Evolutionary conservation across 2,797 vertebrate species (phyloP).

Genomic region (Catamblyrhynchus diadema): DNA sequence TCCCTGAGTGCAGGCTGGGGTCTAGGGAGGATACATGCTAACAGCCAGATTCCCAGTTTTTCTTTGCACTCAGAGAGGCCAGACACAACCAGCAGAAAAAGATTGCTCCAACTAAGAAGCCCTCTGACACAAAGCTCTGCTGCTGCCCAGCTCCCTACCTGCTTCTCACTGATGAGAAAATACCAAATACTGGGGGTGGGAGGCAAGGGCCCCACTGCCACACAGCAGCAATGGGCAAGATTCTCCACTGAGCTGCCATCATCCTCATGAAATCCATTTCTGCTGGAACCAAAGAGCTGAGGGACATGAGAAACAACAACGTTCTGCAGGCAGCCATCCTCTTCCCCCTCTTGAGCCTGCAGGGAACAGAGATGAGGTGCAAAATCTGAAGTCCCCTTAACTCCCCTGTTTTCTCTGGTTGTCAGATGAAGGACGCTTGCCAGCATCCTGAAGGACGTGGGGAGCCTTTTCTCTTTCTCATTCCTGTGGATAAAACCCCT

Average conservation of each 20-base stretch:
- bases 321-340: background rate
- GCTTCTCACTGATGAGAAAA: background rate
- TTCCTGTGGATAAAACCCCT: background rate
- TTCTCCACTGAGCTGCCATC: background rate
- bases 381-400: background rate
- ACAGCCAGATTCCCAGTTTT: background rate
- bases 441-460: background rate
- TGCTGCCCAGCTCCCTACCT: background rate
- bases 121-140: background rate
- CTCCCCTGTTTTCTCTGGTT: background rate
- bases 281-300: background rate
- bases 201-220: background rate
- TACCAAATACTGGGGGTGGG: rapidly evolving
- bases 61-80: background rate
- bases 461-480: background rate
- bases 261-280: background rate
- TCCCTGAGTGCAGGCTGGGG: constrained; percentile 9
- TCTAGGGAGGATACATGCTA: constrained; percentile 26
- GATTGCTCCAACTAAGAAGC: background rate
- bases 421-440: background rate
- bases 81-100: background rate
- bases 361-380: background rate
- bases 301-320: background rate
- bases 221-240: background rate
- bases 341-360: background rate